Base-by-base conservation (phyloP, 1,140 invertebrate genomes). In the Cydia splendana region DNA sequence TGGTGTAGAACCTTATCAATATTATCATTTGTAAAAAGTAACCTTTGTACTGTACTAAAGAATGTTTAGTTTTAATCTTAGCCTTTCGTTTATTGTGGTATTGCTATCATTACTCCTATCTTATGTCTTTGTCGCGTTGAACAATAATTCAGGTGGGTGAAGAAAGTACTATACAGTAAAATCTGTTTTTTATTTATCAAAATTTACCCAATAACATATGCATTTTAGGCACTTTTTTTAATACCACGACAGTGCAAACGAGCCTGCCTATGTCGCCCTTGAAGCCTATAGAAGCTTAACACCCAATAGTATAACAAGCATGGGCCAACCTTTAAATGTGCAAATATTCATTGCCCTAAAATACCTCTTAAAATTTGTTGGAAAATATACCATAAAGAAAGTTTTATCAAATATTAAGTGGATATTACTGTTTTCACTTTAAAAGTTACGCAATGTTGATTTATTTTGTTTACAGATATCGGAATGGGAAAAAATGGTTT, bases 401-500 rank as follows among this genome's bases (percentile, higher is more conserved):
- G 48, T 53, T 18, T 5, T 18, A 53, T 53, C 15, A 18, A 18
- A 53, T 4, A 51, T 15, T 51, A 45, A n/a, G 51, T 53, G 51
- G n/a, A 7, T n/a, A 53, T 18, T 13, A 2, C 15, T 15, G 13
- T 51, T 53, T 6, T 7, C 7, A 18, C 10, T 18, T n/a, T 53
- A n/a, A n/a, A 53, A 2, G n/a, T 65, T 7, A 20, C 4, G 48
- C 24, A 38, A 74, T 78, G 18, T 75, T 57, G 20, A 7, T 76
- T n/a, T 75, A 65, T 65, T 24, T 57, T 57, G 38, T 53, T 82
- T 77, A 20, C 75, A 82, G 76, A 81, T 77, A 82, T 79, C 77
- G 62, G 76, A 85, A 92, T 92, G 91, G 90, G 88, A 75, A 88
- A 87, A 24, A 91, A 89, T 86, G 90, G 88, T 30, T 75, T 91